phyloP scores from a whole-genome alignment of 2,113 vertebrate genomes.

The Oryzias celebensis region DNA sequence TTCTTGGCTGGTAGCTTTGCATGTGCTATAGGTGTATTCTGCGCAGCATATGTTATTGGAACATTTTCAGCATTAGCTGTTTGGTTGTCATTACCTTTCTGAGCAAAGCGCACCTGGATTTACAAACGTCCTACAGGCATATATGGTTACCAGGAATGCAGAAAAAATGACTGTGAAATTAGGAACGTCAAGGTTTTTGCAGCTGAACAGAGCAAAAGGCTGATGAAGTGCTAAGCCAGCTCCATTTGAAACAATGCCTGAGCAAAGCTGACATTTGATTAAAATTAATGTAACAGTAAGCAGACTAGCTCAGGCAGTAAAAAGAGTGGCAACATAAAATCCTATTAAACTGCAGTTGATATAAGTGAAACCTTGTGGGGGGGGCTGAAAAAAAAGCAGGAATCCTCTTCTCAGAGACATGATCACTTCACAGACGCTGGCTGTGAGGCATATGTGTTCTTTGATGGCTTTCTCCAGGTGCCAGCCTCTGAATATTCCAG shows the following conservation, averaged over 20 bases:
- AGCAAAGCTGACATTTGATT: not conserved
- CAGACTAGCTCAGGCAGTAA: not conserved
- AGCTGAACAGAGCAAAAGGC: not conserved
- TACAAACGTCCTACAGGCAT: too few species aligned
- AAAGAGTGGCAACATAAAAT: not conserved
- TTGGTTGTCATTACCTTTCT: too few species aligned
- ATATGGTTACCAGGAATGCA: too few species aligned
- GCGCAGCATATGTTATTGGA: not conserved
- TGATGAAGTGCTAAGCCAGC: not conserved
- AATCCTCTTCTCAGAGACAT: slow-evolving; percentile 7
- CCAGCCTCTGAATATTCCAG: slow-evolving; percentile 6
- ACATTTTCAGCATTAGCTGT: too few species aligned
- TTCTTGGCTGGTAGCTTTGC: not conserved
- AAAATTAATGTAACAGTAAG: not conserved
- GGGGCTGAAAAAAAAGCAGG: slow-evolving; percentile 1
- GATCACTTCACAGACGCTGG: slow-evolving; percentile 13
- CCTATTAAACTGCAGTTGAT: not conserved
- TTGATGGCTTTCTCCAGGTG: slow-evolving; percentile 5
- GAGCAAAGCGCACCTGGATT: too few species aligned
- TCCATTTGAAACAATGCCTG: not conserved
- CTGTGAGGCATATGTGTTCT: slow-evolving; percentile 12
- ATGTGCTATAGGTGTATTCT: not conserved
- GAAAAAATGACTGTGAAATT: not conserved
- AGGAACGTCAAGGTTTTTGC: not conserved
- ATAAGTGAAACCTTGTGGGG: not conserved